Evolutionary conservation across 2,113 vertebrate species (phyloP).

Genomic region (Tupaia chinensis): DNA sequence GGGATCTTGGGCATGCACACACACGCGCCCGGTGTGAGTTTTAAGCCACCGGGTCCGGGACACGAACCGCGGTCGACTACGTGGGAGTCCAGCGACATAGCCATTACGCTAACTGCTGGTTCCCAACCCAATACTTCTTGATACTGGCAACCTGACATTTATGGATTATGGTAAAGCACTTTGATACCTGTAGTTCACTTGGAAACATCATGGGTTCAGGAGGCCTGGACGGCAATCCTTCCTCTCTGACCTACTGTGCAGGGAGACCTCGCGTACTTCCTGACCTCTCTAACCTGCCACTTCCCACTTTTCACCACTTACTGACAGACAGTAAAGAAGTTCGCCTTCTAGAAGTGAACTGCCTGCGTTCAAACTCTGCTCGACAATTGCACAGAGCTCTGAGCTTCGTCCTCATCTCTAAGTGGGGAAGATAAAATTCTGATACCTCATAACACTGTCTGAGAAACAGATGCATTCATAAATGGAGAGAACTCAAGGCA

Average conservation of each 20-base stretch:
- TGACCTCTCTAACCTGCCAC: background rate
- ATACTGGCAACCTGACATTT: background rate
- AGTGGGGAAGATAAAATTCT: background rate
- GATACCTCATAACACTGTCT: background rate
- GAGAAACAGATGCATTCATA: background rate
- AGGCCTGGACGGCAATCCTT: background rate
- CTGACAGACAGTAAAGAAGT: background rate
- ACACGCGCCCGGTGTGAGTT: no score
- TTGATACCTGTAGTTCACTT: background rate
- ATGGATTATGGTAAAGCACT: background rate
- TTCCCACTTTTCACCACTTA: background rate
- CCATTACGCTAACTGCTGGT: no score
- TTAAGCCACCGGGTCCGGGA: no score
- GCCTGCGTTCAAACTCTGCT: background rate
- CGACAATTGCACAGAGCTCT: background rate
- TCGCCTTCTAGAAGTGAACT: background rate
- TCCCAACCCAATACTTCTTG: no score
- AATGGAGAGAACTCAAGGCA: background rate
- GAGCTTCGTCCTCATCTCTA: background rate
- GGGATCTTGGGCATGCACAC: no score
- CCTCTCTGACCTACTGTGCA: background rate
- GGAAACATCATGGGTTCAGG: background rate
- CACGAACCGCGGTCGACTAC: no score
- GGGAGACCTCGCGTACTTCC: background rate
- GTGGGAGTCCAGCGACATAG: no score